Evolutionary conservation across 2,888 invertebrate genomes (phyloP).

Genomic region (Tenthredo distinguenda): DNA sequence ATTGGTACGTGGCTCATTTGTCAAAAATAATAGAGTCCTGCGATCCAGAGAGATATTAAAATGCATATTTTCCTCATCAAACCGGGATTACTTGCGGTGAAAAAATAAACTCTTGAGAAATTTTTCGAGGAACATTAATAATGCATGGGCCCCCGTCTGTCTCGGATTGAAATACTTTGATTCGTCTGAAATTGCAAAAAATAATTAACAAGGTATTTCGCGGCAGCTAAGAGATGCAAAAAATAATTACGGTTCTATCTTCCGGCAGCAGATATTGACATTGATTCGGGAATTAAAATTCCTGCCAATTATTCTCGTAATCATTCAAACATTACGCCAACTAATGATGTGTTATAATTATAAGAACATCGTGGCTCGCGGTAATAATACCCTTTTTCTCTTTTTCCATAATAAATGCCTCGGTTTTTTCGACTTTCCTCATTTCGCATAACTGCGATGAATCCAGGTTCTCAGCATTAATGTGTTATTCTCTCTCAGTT

Average conservation of each 20-base stretch:
- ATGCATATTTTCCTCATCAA: constrained; percentile 19
- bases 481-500: not conserved
- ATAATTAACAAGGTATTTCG: not conserved
- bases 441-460: not conserved
- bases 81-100: constrained; percentile 9
- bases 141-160: not conserved
- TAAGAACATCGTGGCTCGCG: not conserved
- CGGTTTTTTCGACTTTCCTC: not conserved
- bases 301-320: not conserved
- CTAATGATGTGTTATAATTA: not conserved
- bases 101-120: not conserved
- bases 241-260: constrained; percentile 15
- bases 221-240: not conserved
- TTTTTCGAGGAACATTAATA: constrained; percentile 15
- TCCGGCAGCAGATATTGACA: constrained; percentile 22
- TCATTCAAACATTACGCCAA: constrained; percentile 13
- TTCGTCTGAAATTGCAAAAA: constrained; percentile 21
- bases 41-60: not conserved
- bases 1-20: not conserved
- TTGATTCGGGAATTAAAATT: constrained; percentile 1
- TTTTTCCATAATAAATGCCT: not conserved
- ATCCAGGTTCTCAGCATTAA: not conserved
- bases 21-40: constrained; percentile 4
- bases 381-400: not conserved
- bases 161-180: constrained; percentile 14